A percentile compares a stretch with the other conserved stretches of the same genome.
Conservation (phyloP, 1,140 invertebrate species). For the Heliothis virescens region DNA sequence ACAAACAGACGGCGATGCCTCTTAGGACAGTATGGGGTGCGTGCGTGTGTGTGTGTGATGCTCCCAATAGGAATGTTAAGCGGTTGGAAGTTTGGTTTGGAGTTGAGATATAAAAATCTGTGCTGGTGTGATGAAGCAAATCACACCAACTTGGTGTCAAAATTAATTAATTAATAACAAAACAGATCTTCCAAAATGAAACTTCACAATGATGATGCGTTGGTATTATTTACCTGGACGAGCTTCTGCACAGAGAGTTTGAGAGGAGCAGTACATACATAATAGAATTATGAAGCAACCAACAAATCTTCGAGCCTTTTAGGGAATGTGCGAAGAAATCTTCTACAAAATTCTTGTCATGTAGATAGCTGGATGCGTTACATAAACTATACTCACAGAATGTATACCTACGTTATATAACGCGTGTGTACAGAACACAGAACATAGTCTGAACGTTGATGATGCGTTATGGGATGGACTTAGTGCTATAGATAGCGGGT, state of each 20-base stretch:
- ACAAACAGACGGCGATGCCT: constrained; percentile 38
- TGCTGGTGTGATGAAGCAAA: not conserved
- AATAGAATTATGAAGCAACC: too few relatives aligned
- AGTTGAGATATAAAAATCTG: not conserved
- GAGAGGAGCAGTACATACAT: too few relatives aligned
- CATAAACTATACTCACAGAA: not conserved
- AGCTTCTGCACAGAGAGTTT: too few relatives aligned
- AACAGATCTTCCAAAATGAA: too few relatives aligned
- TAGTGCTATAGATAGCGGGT: not conserved
- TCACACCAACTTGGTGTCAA: too few relatives aligned
- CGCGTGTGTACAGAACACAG: not conserved
- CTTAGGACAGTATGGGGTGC: not conserved
- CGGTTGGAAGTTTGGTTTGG: not conserved
- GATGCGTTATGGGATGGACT: not conserved
- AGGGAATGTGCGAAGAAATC: not conserved
- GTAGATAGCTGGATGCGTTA: not conserved
- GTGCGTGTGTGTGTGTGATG: not conserved
- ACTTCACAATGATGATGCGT: too few relatives aligned
- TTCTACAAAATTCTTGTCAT: not conserved
- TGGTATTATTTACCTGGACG: too few relatives aligned
- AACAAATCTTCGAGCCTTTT: too few relatives aligned
- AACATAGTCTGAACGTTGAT: not conserved
- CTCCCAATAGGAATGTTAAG: too few relatives aligned
- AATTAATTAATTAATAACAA: too few relatives aligned
- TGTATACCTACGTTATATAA: not conserved